Evolutionary conservation across 64 coral and sea anemone species (phyloP).

Genomic region (Montipora capricornis): DNA sequence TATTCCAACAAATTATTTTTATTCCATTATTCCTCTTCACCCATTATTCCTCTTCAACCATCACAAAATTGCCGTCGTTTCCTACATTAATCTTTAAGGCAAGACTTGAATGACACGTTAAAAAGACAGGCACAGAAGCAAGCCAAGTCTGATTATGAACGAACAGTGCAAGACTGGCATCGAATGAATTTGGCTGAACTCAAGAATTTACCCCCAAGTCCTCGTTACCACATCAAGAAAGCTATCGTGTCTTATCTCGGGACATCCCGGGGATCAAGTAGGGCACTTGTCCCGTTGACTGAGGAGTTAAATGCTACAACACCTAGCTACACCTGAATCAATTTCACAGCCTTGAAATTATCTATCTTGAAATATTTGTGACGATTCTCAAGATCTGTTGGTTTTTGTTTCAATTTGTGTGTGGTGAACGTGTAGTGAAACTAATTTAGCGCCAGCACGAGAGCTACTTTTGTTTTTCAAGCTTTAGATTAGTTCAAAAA

Average conservation of each 20-base stretch:
- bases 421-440: too few relatives aligned
- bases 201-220: slow-evolving; percentile 81
- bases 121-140: slow-evolving; percentile 75
- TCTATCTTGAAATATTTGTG: not conserved
- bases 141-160: slow-evolving; percentile 81
- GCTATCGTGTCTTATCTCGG: slow-evolving; percentile 92
- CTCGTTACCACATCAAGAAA: slow-evolving; percentile 92
- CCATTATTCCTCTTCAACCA: too few relatives aligned
- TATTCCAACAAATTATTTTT: too few relatives aligned
- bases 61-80: not conserved
- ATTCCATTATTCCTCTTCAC: too few relatives aligned
- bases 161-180: slow-evolving; percentile 95
- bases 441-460: too few relatives aligned
- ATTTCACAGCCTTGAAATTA: not conserved
- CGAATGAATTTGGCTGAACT: slow-evolving; percentile 95
- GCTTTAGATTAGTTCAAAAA: too few relatives aligned
- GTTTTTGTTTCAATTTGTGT: not conserved
- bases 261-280: slow-evolving; percentile 82
- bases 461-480: too few relatives aligned
- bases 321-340: not conserved
- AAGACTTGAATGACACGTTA: slow-evolving; percentile 64
- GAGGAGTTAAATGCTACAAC: slow-evolving; percentile 72
- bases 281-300: slow-evolving; percentile 81
- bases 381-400: not conserved
- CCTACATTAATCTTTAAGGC: slow-evolving; percentile 7